A percentile compares a stretch with the other conserved stretches of the same genome.
phyloP scores from a whole-genome alignment of 2,797 vertebrate genomes.

The Molothrus aeneus region DNA sequence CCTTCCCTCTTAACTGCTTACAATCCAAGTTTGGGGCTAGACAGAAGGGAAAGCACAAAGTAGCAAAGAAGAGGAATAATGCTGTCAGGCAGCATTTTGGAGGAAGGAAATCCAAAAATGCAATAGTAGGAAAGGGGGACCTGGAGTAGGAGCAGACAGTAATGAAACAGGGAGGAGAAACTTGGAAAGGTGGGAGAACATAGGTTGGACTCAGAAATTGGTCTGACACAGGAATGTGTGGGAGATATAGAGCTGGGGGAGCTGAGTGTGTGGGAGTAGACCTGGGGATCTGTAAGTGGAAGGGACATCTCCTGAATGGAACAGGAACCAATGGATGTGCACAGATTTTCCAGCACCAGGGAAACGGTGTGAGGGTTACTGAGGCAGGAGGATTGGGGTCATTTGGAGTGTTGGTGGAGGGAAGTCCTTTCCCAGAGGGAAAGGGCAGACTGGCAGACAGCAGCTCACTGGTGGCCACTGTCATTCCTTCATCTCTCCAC shows the following conservation, averaged over 20 bases:
- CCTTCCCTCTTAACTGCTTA: neutral
- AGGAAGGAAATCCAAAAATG: neutral
- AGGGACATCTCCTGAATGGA: neutral
- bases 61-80: neutral
- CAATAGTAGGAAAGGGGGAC: neutral
- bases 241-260: neutral
- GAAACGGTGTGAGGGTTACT: neutral
- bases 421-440: neutral
- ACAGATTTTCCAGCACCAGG: neutral
- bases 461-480: neutral
- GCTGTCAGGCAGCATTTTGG: neutral
- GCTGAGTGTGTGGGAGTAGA: neutral
- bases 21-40: neutral
- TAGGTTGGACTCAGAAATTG: neutral
- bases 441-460: neutral
- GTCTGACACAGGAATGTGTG: neutral
- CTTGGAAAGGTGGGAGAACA: neutral
- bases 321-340: neutral
- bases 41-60: neutral
- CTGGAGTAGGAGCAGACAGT: neutral
- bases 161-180: neutral
- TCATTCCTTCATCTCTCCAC: neutral
- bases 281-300: neutral
- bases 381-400: neutral
- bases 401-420: neutral